Conservation (phyloP, 2,888 invertebrate genomes). For the Galerucella pusilla region DNA sequence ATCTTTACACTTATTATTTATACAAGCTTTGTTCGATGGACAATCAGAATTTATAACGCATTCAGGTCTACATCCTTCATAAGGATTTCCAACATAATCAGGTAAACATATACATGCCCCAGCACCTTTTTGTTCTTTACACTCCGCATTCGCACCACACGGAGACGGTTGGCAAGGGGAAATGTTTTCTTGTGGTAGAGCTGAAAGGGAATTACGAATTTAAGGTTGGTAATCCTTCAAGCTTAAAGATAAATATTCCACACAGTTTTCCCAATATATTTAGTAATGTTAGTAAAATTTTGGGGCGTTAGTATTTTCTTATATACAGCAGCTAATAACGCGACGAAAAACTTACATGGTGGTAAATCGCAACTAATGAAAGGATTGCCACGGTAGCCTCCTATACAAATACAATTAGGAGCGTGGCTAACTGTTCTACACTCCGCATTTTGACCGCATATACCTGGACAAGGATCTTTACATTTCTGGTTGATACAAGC, state of each 20-base stretch:
- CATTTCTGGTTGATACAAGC: slow-evolving; percentile 83
- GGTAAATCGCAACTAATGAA: slow-evolving; percentile 70
- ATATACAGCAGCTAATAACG: slow-evolving; percentile 25
- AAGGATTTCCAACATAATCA: slow-evolving; percentile 81
- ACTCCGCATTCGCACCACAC: slow-evolving; percentile 77
- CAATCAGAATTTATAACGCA: slow-evolving; percentile 80
- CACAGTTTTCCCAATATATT: too few relatives aligned
- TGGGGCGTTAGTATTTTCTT: slow-evolving; percentile 11
- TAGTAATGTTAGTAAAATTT: slow-evolving; percentile 1
- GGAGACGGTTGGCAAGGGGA: slow-evolving; percentile 75
- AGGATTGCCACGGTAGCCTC: slow-evolving; percentile 72
- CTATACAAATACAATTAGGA: slow-evolving; percentile 74
- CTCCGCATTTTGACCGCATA: slow-evolving; percentile 79
- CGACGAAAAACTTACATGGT: slow-evolving; percentile 48
- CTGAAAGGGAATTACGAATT: slow-evolving; percentile 48
- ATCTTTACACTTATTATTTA: slow-evolving; percentile 80
- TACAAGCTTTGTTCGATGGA: slow-evolving; percentile 77
- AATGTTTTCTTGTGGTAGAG: slow-evolving; percentile 57
- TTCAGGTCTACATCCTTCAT: slow-evolving; percentile 81
- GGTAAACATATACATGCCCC: slow-evolving; percentile 77
- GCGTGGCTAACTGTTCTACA: slow-evolving; percentile 80
- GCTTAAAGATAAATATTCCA: too few relatives aligned
- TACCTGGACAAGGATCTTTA: slow-evolving; percentile 78
- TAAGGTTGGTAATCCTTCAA: background rate
- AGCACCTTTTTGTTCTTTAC: slow-evolving; percentile 71